phyloP scores from a whole-genome alignment of 2,797 vertebrate species.

The Manis javanica region DNA sequence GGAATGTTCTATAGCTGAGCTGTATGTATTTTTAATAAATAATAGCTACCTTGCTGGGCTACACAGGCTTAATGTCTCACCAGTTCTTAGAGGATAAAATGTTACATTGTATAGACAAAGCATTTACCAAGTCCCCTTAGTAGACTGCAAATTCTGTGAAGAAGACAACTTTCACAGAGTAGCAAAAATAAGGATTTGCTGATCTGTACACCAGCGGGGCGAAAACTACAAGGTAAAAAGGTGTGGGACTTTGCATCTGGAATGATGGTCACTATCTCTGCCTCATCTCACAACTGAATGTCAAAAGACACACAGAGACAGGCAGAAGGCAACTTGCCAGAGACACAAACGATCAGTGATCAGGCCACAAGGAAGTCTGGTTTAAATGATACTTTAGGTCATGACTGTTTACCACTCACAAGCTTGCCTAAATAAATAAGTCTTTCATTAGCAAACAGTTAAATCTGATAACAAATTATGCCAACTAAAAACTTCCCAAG shows the following conservation, averaged over 20 bases:
- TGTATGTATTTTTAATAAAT: neutral
- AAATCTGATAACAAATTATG: slow-evolving; percentile 15
- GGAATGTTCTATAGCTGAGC: neutral
- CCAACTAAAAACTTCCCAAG: slow-evolving; percentile 1
- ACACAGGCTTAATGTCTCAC: neutral
- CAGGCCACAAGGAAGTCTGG: slow-evolving; percentile 38
- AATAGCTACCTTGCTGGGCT: neutral
- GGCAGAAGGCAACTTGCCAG: neutral
- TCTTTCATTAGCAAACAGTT: slow-evolving; percentile 16
- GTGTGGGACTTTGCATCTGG: neutral
- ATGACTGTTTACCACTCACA: neutral
- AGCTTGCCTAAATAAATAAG: neutral
- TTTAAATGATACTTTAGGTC: slow-evolving; percentile 42
- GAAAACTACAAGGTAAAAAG: slow-evolving; percentile 5
- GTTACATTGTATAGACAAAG: neutral
- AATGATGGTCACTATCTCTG: neutral
- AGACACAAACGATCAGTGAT: slow-evolving; percentile 14
- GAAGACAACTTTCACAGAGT: slow-evolving; percentile 15
- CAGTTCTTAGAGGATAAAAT: neutral
- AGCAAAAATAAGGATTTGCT: neutral
- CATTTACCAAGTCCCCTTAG: neutral
- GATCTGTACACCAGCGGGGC: neutral
- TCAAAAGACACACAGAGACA: neutral
- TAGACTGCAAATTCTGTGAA: neutral
- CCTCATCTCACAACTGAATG: neutral